These are phyloP conservation scores for Mus caroli DNA, from an alignment of 2,797 vertebrate genomes.

Conservation along the genomic window DNA sequence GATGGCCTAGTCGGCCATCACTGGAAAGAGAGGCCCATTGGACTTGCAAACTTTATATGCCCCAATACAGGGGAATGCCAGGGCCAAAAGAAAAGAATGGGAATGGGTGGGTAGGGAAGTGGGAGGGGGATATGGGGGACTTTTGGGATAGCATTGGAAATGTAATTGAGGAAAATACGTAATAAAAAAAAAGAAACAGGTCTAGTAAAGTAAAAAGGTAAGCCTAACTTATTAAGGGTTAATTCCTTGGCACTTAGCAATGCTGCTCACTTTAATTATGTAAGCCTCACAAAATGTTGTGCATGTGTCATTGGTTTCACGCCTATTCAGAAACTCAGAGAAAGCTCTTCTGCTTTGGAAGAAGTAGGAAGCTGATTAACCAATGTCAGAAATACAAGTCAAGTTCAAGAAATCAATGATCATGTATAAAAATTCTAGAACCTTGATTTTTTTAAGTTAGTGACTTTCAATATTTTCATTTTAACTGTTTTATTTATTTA, in stretches of 20 bases:
- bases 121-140: too few relatives aligned
- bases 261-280: background rate
- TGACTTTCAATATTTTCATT: background rate
- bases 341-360: background rate
- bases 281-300: background rate
- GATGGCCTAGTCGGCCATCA: too few relatives aligned
- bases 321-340: background rate
- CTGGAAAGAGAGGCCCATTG: too few relatives aligned
- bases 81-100: too few relatives aligned
- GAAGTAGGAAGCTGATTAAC: background rate
- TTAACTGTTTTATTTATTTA: too few relatives aligned
- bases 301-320: background rate
- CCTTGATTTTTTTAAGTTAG: background rate
- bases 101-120: too few relatives aligned
- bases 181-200: too few relatives aligned
- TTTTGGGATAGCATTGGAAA: too few relatives aligned
- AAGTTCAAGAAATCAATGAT: constrained; percentile 25
- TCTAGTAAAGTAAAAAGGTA: background rate
- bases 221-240: background rate
- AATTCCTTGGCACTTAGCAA: background rate
- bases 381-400: background rate
- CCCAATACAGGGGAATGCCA: too few relatives aligned
- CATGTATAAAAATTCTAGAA: constrained; percentile 47
- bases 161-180: too few relatives aligned
- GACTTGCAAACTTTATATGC: too few relatives aligned